Evolutionary conservation across 2,888 invertebrate species (phyloP).

Genomic region (Thecocarcelia acutangulata): DNA sequence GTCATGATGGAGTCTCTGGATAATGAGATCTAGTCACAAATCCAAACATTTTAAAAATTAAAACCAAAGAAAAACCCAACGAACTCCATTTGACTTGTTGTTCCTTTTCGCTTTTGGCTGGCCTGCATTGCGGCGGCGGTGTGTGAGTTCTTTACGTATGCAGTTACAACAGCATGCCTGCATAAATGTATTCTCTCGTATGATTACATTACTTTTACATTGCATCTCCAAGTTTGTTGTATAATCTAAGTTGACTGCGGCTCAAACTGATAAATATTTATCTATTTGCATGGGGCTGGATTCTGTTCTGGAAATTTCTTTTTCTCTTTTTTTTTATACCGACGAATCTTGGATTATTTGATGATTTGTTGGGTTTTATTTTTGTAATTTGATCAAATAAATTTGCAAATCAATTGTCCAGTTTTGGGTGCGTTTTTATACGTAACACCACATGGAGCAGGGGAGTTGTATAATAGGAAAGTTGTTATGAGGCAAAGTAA

Average conservation of each 20-base stretch:
- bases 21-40: conserved; percentile 54
- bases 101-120: neutral
- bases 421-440: conserved; percentile 35
- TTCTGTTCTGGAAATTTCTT: conserved; percentile 15
- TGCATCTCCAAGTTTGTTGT: conserved; percentile 44
- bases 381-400: conserved; percentile 15
- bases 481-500: conserved; percentile 30
- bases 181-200: conserved; percentile 45
- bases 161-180: conserved; percentile 45
- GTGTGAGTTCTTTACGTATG: conserved; percentile 53
- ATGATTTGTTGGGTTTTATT: conserved; percentile 44
- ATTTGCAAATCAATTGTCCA: conserved; percentile 59
- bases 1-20: conserved; percentile 48
- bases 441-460: conserved; percentile 54
- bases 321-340: no score
- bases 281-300: conserved; percentile 32
- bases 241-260: conserved; percentile 37
- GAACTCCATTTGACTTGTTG: neutral
- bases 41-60: conserved; percentile 2
- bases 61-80: neutral
- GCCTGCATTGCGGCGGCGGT: conserved; percentile 43
- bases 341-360: conserved; percentile 48
- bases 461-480: conserved; percentile 48
- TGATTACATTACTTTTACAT: conserved; percentile 45
- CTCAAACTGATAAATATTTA: conserved; percentile 60